phyloP scores from a whole-genome alignment of 2,113 vertebrate species.

The Hiodon tergisus region DNA sequence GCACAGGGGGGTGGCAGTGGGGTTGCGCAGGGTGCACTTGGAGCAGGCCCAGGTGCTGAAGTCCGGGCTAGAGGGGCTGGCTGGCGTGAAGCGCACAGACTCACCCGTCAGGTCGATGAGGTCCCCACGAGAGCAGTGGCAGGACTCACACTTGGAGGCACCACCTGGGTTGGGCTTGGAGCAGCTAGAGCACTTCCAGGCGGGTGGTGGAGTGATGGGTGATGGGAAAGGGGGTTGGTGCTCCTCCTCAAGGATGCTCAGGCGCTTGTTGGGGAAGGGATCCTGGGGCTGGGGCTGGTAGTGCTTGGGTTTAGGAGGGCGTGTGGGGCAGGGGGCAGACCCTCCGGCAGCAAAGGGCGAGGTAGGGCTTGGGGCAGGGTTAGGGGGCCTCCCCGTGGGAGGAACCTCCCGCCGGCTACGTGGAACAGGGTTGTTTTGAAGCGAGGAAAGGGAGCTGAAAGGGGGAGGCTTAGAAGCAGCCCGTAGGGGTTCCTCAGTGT shows the following conservation, averaged over 20 bases:
- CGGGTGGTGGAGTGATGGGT: conserved; percentile 41
- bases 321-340: conserved; percentile 45
- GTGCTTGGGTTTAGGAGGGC: conserved; percentile 59
- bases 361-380: conserved; percentile 58
- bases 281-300: conserved; percentile 48
- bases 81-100: conserved; percentile 81
- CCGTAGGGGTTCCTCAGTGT: conserved; percentile 57
- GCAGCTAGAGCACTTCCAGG: conserved; percentile 78
- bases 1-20: conserved; percentile 75
- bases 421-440: conserved; percentile 93
- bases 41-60: conserved; percentile 92
- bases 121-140: conserved; percentile 62
- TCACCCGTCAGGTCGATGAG: conserved; percentile 83
- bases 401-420: conserved; percentile 90
- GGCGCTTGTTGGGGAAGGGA: conserved; percentile 73
- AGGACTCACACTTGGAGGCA: conserved; percentile 64
- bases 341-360: conserved; percentile 50
- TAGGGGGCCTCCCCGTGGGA: conserved; percentile 60
- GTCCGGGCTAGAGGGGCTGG: conserved; percentile 88
- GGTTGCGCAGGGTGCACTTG: conserved; percentile 88
- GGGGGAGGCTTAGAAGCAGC: conserved; percentile 32
- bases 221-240: conserved; percentile 34
- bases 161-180: conserved; percentile 50
- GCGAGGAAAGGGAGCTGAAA: conserved; percentile 72
- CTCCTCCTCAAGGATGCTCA: conserved; percentile 84